Conservation (phyloP, 2,797 vertebrate genomes). For the Xenentodon cancila region DNA sequence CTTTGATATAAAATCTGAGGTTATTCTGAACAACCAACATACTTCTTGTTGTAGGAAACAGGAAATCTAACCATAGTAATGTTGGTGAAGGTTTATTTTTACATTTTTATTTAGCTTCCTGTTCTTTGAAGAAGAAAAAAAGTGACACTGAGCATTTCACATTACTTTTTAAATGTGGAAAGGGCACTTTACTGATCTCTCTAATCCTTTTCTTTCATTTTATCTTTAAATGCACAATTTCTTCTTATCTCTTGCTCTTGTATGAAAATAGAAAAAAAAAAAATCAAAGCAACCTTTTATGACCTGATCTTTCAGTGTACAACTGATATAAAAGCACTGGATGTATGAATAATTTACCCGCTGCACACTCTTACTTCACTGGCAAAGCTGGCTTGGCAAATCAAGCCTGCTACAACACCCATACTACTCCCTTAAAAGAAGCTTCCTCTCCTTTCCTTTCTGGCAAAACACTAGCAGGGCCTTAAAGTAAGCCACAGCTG, state of each 20-base stretch:
- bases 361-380: constrained; percentile 25
- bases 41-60: constrained; percentile 1
- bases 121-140: neutral
- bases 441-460: constrained; percentile 6
- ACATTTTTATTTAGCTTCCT: neutral
- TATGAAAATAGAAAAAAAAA: constrained; percentile 24
- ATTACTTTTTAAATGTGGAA: constrained; percentile 4
- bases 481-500: constrained; percentile 16
- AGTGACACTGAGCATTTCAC: neutral
- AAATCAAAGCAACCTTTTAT: constrained; percentile 7
- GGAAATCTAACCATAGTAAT: constrained; percentile 7
- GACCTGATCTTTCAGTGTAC: constrained; percentile 27
- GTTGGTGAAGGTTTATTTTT: neutral
- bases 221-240: constrained; percentile 13
- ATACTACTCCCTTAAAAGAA: constrained; percentile 27
- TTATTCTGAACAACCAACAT: constrained; percentile 18
- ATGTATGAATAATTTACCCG: constrained; percentile 61
- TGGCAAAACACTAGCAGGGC: constrained; percentile 13
- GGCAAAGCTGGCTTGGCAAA: constrained; percentile 27
- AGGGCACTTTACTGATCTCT: constrained; percentile 8
- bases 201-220: constrained; percentile 24
- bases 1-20: constrained; percentile 24
- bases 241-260: neutral
- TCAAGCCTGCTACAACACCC: constrained; percentile 13
- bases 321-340: constrained; percentile 37